These are phyloP conservation scores for Riparia riparia DNA, from an alignment of 2,113 vertebrate genomes.

Conservation along the genomic window DNA sequence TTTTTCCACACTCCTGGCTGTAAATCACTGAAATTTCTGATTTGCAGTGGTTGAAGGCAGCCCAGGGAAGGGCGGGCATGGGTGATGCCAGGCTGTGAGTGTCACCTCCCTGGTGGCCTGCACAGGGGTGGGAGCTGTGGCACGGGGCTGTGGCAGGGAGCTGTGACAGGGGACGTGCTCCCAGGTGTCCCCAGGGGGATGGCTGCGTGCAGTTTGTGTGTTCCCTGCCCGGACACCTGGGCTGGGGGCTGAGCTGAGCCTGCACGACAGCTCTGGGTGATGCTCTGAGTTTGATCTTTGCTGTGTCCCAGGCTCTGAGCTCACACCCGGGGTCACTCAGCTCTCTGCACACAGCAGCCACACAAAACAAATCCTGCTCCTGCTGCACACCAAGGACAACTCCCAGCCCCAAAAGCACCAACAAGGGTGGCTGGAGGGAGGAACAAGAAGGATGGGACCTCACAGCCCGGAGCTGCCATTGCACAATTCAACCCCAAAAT, in stretches of 20 bases:
- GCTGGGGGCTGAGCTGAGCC: background rate
- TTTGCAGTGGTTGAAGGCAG: background rate
- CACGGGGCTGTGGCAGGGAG: background rate
- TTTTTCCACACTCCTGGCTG: background rate
- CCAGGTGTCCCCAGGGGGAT: background rate
- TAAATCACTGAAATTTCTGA: background rate
- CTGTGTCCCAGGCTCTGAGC: background rate
- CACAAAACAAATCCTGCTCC: background rate
- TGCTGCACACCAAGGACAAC: no score
- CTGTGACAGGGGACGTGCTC: background rate
- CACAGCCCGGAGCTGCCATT: no score
- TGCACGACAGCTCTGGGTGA: background rate
- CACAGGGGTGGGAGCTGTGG: fast-evolving
- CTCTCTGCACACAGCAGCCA: background rate
- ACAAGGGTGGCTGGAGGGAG: no score
- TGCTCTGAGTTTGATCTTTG: fast-evolving
- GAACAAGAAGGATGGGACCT: no score
- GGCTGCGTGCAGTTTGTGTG: background rate
- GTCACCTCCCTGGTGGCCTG: fast-evolving
- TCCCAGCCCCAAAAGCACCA: no score
- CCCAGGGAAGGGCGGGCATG: fast-evolving
- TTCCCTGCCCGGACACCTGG: background rate
- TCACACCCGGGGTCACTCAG: background rate
- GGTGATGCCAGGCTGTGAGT: background rate
- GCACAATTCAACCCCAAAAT: no score